phyloP scores from a whole-genome alignment of 1,140 invertebrate genomes.

The Drosophila quadrilineata region DNA sequence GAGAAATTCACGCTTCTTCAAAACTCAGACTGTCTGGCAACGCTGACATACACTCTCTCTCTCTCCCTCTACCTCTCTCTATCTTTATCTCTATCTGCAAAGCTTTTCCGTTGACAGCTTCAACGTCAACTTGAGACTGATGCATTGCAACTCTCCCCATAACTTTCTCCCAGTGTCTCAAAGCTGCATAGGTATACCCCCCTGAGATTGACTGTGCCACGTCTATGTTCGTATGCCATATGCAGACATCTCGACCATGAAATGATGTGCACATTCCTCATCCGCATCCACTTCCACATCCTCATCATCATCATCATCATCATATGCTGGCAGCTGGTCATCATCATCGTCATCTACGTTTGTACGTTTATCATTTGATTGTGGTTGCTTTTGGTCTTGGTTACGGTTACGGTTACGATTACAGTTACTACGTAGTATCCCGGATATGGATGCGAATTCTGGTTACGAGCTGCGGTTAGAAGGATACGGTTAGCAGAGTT shows the following conservation, averaged over 20 bases:
- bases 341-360: background rate
- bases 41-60: no score
- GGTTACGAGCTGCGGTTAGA: constrained; percentile 7
- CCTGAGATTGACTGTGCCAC: no score
- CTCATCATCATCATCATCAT: background rate
- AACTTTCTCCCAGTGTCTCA: constrained; percentile 3
- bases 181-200: no score
- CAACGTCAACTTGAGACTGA: constrained; percentile 41
- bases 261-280: constrained; percentile 68
- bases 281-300: no score
- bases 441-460: constrained; percentile 3
- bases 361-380: constrained; percentile 60
- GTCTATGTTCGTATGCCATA: constrained; percentile 6
- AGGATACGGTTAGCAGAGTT: no score
- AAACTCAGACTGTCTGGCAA: no score
- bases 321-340: background rate
- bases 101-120: constrained; percentile 38
- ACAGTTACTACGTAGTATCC: background rate
- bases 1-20: constrained; percentile 49
- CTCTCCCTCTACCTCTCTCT: no score
- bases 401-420: constrained; percentile 1
- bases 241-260: constrained; percentile 28
- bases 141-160: constrained; percentile 64
- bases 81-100: constrained; percentile 50
- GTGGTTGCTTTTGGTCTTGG: constrained; percentile 50